Percentiles rank a stretch among this genome's conserved stretches.
Conservation (phyloP, 2,888 invertebrate species). For the Sialis fuliginosa region DNA sequence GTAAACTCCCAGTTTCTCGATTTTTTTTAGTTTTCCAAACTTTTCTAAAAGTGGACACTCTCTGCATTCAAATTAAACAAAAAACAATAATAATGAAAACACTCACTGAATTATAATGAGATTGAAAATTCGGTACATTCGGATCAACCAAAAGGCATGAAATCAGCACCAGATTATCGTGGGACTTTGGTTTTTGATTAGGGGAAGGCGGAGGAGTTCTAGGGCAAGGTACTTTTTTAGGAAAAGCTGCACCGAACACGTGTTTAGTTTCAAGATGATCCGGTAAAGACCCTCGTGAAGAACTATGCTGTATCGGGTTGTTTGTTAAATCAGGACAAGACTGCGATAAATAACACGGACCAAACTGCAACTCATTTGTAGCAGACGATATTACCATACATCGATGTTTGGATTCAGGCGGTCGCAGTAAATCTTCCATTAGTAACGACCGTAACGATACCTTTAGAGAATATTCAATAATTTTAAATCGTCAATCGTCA, state of each 20-base stretch:
- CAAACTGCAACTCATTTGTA: constrained; percentile 21
- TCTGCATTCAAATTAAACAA: neutral
- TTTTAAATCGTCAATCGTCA: neutral
- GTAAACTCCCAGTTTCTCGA: too few species aligned
- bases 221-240: constrained; percentile 15
- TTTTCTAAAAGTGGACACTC: neutral
- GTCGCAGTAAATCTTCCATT: constrained; percentile 78
- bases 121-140: constrained; percentile 41
- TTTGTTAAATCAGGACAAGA: constrained; percentile 62
- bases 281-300: constrained; percentile 33
- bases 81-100: neutral
- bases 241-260: constrained; percentile 23
- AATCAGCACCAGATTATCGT: constrained; percentile 56
- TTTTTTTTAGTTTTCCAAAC: too few species aligned
- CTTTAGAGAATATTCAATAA: constrained; percentile 18
- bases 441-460: constrained; percentile 68
- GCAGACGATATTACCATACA: constrained; percentile 64
- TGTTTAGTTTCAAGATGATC: constrained; percentile 35
- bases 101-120: constrained; percentile 39
- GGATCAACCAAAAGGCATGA: constrained; percentile 50
- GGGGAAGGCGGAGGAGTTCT: constrained; percentile 48
- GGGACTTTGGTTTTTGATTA: constrained; percentile 23
- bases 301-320: constrained; percentile 14
- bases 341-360: constrained; percentile 44
- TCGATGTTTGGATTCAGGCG: constrained; percentile 60